Base-by-base conservation (phyloP, 2,888 invertebrate species). In the Dasypogon diadema region DNA sequence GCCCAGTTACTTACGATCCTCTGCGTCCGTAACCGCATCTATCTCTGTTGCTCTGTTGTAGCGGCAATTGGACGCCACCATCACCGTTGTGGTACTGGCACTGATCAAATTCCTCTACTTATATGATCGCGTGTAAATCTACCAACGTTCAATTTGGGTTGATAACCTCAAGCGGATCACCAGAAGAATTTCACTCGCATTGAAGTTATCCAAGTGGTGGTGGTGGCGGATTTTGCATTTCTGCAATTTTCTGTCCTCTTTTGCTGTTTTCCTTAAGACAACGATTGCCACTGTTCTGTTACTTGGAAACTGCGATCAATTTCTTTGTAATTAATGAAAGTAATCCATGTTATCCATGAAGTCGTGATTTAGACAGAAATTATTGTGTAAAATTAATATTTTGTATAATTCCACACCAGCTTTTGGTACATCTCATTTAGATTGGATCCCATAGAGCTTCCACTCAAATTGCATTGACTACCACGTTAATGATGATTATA, bases 201-300 rank as follows among this genome's bases (percentile, higher is more conserved):
- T 70, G 79, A 80, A 79, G 79, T 79, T 79, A 79, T 79, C 79
- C 78, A 81, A 79, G 55, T 37, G 55, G 18, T 37, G 42, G 30
- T 21, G 68, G 14, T 55, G 76, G 75, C 79, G 74, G 76, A 77
- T 79, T 78, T 78, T 42, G 42, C 42, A 42, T 42, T 42, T 42
- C n/a, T 42, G 42, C 42, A 42, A 12, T 42, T 42, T 42, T 42
- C 42, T 12, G 8, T 42, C n/a, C 3, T 12, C n/a, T 12, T 42
- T 42, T 42, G 3, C 42, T 42, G 34, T 42, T 42, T 42, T 42
- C n/a, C 42, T 42, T 6, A 42, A 42, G 51, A 10, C 70, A 6
- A 12, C 30, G 58, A 16, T 34, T n/a, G 46, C 72, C 18, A 12
- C 60, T 42, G 37, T 34, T 18, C 12, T 30, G 37, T 60, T 18